Base-by-base conservation (phyloP, 2,888 invertebrate species). In the Machimus rusticus region DNA sequence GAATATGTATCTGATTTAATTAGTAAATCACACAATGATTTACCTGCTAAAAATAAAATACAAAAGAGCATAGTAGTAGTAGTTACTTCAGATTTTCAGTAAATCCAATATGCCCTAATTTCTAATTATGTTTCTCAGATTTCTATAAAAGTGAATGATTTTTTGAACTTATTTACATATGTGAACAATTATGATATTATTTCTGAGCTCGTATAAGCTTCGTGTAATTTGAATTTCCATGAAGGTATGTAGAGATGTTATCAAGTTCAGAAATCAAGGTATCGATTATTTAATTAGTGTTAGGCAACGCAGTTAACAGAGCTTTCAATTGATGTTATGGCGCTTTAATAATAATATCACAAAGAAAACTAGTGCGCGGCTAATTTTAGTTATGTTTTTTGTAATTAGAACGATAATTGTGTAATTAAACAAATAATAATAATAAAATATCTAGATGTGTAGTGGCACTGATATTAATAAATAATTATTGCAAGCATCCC, bases 241-340 rank as follows among this genome's bases (percentile, higher is more conserved):
- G 37, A 14, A 39, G 14, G 28, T 14, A 16, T 46, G 19, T 76
- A 39, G 14, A 76, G 19, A 19, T 43, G 78, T 2, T 43, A 43
- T 78, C 78, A 43, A 19, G 6, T 1, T 9, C 0, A 23, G 19
- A 77, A 43, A 39, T 43, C 39, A 39, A 6, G 19, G n/a, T 78
- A 78, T 78, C 23, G 78, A 78, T 78, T 78, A 78, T 78, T 78
- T 78, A 78, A 78, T 78, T 23, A 46, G 6, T 43, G 19, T 39
- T 37, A 39, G 43, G 66, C 19, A 66, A 66, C 23, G 66, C 66
- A 66, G 12, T 66, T 19, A 23, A 28, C 23, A 66, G 28, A 66
- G 66, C 66, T 66, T 23, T 66, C 6, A 12, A 66, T 12, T 28
- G 28, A 8, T 12, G 23, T 8, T 57, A 57, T n/a, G 28, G 12